A percentile compares a stretch with the other conserved stretches of the same genome.
phyloP scores from a whole-genome alignment of 2,113 vertebrate genomes.

The Gnathonemus longibarbis region DNA sequence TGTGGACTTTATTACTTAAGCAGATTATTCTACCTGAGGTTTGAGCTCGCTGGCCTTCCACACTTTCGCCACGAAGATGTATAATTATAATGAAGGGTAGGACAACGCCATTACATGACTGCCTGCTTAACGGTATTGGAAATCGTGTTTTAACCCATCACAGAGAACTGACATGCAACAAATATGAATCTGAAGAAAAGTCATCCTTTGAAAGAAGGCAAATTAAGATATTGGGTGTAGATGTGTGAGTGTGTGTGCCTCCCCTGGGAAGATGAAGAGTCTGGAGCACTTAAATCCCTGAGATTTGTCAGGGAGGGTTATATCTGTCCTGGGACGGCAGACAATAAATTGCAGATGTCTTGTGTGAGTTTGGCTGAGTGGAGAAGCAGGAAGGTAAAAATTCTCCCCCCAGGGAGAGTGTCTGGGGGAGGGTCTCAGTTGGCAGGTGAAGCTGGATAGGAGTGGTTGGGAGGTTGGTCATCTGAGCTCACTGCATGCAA shows the following conservation, averaged over 20 bases:
- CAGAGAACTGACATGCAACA: not conserved
- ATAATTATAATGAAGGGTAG: not conserved
- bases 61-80: not conserved
- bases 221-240: not conserved
- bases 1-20: not conserved
- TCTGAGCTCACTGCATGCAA: not conserved
- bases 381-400: not conserved
- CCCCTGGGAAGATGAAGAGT: not conserved
- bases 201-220: not conserved
- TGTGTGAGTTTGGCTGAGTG: slow-evolving; percentile 1
- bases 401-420: not conserved
- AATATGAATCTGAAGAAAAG: not conserved
- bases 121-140: not conserved
- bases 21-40: not conserved
- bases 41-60: not conserved
- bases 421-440: not conserved
- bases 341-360: slow-evolving; percentile 19
- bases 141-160: not conserved
- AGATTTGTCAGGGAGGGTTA: slow-evolving; percentile 13
- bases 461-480: not conserved
- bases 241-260: not conserved
- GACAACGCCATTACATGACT: not conserved
- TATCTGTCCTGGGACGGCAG: slow-evolving; percentile 2
- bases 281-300: not conserved
- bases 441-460: slow-evolving; percentile 9